These are phyloP conservation scores for Charina bottae DNA, from an alignment of 2,113 vertebrate genomes.

Conservation along the genomic window DNA sequence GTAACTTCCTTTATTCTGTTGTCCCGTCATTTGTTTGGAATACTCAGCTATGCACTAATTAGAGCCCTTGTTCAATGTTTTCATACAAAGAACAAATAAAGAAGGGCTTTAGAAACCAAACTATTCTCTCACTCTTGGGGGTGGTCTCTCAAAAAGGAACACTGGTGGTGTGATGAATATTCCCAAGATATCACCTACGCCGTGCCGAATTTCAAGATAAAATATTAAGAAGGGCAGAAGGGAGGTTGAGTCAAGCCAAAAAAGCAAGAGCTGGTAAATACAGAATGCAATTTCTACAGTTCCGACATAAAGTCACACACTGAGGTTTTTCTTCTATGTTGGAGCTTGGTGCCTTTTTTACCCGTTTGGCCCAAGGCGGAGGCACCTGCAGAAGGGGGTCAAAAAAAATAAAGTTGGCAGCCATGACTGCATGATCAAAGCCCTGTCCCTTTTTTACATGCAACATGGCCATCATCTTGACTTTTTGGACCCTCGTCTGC, in stretches of 20 bases:
- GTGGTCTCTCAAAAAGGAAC: constrained; percentile 56
- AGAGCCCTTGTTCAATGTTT: constrained; percentile 66
- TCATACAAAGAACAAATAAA: constrained; percentile 22
- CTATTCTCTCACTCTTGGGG: constrained; percentile 53
- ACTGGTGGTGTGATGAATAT: constrained; percentile 10
- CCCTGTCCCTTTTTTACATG: not conserved
- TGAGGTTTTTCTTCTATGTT: not conserved
- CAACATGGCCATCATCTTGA: not conserved
- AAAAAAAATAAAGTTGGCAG: not conserved
- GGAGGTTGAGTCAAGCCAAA: not conserved
- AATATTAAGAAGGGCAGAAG: not conserved
- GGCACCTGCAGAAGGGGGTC: not conserved
- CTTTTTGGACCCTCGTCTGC: not conserved
- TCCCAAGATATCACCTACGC: constrained; percentile 39
- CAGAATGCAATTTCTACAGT: not conserved
- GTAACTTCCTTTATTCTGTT: constrained; percentile 65
- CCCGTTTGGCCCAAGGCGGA: not conserved
- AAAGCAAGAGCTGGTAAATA: not conserved
- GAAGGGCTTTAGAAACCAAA: constrained; percentile 58
- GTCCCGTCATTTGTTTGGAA: constrained; percentile 59
- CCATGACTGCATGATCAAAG: not conserved
- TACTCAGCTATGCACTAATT: constrained; percentile 68
- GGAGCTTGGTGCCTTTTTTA: not conserved
- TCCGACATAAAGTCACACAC: not conserved
- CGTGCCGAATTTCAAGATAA: constrained; percentile 52